These are phyloP conservation scores for Adoxophyes honmai DNA, from an alignment of 1,140 invertebrate species.

Conservation along the genomic window DNA sequence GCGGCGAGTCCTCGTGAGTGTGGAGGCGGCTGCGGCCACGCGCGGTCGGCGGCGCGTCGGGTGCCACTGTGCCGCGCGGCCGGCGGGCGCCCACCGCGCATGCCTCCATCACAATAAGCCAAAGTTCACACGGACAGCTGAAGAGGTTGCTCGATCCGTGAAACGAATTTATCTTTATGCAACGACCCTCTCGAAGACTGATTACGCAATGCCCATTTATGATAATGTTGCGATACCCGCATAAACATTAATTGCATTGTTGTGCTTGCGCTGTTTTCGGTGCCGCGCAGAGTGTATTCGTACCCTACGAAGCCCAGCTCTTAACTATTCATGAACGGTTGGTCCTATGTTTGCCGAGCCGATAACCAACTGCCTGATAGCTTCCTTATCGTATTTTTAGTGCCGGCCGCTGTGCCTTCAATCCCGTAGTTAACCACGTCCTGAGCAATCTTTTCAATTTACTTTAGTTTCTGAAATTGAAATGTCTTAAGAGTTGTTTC, in stretches of 20 bases:
- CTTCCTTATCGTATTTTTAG: slow-evolving; percentile 52
- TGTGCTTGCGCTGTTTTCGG: background rate
- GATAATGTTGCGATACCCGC: background rate
- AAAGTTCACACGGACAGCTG: slow-evolving; percentile 50
- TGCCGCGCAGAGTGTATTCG: slow-evolving; percentile 24
- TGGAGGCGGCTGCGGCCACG: slow-evolving; percentile 22
- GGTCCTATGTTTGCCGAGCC: slow-evolving; percentile 41
- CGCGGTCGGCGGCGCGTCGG: slow-evolving; percentile 40
- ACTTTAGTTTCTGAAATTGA: too few relatives aligned
- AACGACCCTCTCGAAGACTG: slow-evolving; percentile 47
- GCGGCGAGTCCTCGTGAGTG: slow-evolving; percentile 15
- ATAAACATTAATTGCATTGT: slow-evolving; percentile 1
- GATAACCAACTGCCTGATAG: slow-evolving; percentile 46
- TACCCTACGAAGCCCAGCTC: slow-evolving; percentile 35
- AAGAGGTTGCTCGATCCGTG: slow-evolving; percentile 38
- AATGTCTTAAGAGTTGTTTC: too few relatives aligned
- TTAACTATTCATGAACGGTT: slow-evolving; percentile 60
- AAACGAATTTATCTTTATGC: slow-evolving; percentile 54
- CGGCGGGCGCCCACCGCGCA: slow-evolving; percentile 46
- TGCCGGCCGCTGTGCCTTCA: slow-evolving; percentile 22
- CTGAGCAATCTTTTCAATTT: background rate
- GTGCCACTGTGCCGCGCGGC: slow-evolving; percentile 45
- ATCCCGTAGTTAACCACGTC: slow-evolving; percentile 1
- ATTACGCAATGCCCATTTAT: slow-evolving; percentile 21
- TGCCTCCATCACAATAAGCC: slow-evolving; percentile 56